Conservation (phyloP, 1,140 invertebrate species). For the Drosophila fuyamai region DNA sequence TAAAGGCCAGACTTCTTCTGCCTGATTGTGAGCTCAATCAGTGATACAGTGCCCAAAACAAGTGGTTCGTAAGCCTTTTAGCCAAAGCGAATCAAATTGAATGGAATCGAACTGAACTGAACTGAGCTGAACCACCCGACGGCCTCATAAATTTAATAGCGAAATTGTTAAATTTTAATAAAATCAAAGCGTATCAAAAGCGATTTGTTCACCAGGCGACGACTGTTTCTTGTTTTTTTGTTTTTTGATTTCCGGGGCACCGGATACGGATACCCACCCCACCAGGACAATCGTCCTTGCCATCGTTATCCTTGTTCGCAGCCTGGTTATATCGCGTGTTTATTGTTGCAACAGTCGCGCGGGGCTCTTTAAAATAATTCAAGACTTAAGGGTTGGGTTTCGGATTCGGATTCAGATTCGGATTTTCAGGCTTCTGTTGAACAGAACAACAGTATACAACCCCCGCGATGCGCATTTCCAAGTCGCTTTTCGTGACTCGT, state of each 20-base stretch:
- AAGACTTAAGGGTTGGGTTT: slow-evolving; percentile 53
- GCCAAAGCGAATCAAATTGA: slow-evolving; percentile 42
- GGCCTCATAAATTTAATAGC: slow-evolving; percentile 77
- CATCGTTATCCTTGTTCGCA: slow-evolving; percentile 79
- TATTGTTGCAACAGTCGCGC: slow-evolving; percentile 80
- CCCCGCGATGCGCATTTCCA: slow-evolving; percentile 47
- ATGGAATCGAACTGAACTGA: slow-evolving; percentile 27
- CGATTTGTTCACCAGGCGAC: slow-evolving; percentile 80
- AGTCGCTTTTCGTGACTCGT: slow-evolving; percentile 72
- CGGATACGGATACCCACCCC: neutral
- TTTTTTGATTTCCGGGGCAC: slow-evolving; percentile 1
- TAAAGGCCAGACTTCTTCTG: neutral
- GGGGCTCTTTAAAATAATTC: slow-evolving; percentile 77
- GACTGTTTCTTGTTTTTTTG: slow-evolving; percentile 11
- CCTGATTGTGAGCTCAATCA: slow-evolving; percentile 25
- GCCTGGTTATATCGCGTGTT: slow-evolving; percentile 80
- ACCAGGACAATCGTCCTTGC: slow-evolving; percentile 44
- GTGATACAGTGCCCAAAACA: slow-evolving; percentile 23
- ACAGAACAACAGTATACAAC: slow-evolving; percentile 2
- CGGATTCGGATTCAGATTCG: neutral
- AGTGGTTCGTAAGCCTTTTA: slow-evolving; percentile 44
- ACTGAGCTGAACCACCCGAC: slow-evolving; percentile 30
- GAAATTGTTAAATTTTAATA: slow-evolving; percentile 82
- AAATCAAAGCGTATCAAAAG: slow-evolving; percentile 82
- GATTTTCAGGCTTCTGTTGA: slow-evolving; percentile 11